Conservation (phyloP, 2,888 invertebrate genomes). For the Habrosyne pyritoides region DNA sequence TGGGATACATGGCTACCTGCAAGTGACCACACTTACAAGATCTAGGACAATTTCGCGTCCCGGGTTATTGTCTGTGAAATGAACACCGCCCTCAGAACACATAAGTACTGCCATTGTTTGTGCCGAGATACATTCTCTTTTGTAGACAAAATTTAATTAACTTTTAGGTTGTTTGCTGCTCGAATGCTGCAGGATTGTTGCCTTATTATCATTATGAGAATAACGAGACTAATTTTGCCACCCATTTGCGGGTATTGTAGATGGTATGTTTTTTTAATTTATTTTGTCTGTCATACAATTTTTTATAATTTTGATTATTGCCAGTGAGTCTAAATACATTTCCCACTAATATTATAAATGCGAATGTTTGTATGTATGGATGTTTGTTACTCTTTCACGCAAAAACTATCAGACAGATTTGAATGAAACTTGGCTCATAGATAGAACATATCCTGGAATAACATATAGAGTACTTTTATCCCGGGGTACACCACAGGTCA, state of each 20-base stretch:
- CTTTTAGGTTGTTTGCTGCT: background rate
- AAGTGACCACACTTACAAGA: background rate
- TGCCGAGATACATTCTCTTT: background rate
- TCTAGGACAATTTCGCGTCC: background rate
- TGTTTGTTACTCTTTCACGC: no score
- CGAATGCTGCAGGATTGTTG: background rate
- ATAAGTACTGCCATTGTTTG: background rate
- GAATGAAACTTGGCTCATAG: no score
- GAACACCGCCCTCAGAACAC: background rate
- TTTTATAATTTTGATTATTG: no score
- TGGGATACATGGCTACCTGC: no score
- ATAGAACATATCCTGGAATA: no score
- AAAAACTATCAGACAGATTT: no score
- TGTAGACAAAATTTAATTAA: constrained; percentile 3
- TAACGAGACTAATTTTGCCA: constrained; percentile 13
- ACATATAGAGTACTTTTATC: no score
- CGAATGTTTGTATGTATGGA: constrained; percentile 18
- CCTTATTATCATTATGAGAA: constrained; percentile 11
- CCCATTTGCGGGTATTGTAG: background rate
- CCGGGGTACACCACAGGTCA: no score
- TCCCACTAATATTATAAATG: constrained; percentile 12
- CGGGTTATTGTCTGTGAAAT: background rate
- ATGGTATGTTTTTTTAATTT: no score
- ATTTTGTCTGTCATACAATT: no score
- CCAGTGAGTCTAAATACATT: no score